Evolutionary conservation across 53 echinoderm and acorn worm genomes (phyloP).

Genomic region (Stichopus horrens): DNA sequence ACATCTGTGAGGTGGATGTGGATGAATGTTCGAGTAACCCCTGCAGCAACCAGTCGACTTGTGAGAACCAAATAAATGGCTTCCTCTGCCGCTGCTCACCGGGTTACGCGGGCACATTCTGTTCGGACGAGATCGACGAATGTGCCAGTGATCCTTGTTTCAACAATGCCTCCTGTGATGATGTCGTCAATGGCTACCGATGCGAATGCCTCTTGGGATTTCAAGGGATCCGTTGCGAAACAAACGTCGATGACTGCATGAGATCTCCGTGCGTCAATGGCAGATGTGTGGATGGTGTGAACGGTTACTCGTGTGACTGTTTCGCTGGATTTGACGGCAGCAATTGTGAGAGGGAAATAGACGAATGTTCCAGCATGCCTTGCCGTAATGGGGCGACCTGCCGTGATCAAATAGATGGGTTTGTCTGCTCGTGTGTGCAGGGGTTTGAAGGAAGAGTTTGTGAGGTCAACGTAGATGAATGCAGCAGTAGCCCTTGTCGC

Average conservation of each 20-base stretch:
- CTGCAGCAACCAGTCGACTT: constrained; percentile 33
- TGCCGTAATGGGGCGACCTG: constrained; percentile 71
- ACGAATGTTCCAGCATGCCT: constrained; percentile 70
- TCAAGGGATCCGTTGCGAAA: constrained; percentile 68
- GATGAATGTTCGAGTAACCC: constrained; percentile 55
- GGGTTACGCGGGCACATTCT: constrained; percentile 42
- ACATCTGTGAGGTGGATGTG: constrained; percentile 52
- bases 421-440: constrained; percentile 58
- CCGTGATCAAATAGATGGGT: constrained; percentile 53
- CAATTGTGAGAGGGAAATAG: constrained; percentile 62
- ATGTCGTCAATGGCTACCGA: constrained; percentile 36
- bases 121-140: constrained; percentile 49
- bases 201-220: constrained; percentile 66
- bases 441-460: constrained; percentile 68
- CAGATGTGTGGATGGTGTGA: constrained; percentile 47
- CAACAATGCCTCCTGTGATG: constrained; percentile 37
- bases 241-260: constrained; percentile 48
- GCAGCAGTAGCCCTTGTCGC: constrained; percentile 72
- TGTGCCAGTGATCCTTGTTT: constrained; percentile 52
- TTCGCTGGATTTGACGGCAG: constrained; percentile 57
- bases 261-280: constrained; percentile 54
- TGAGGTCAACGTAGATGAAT: constrained; percentile 43
- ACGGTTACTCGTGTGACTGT: constrained; percentile 69
- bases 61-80: constrained; percentile 37
- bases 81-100: constrained; percentile 39